phyloP scores from a whole-genome alignment of 2,888 invertebrate species.

The Lasius fuliginosus region DNA sequence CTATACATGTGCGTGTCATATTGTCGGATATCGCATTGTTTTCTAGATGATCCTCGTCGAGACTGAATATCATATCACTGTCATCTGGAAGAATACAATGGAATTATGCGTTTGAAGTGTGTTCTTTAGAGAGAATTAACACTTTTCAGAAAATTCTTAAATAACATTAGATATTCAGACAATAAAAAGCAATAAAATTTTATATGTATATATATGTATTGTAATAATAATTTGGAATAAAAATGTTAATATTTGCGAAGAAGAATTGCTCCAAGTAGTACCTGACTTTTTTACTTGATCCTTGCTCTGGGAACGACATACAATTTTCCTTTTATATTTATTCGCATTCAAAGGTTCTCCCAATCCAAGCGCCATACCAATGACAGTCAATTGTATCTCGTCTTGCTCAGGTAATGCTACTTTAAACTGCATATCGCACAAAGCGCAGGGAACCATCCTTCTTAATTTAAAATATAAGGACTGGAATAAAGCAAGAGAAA shows the following conservation, averaged over 20 bases:
- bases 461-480: slow-evolving; percentile 95
- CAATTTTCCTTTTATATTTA: slow-evolving; percentile 85
- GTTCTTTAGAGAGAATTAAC: slow-evolving; percentile 7
- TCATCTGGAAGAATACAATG: slow-evolving; percentile 86
- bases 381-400: slow-evolving; percentile 90
- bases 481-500: slow-evolving; percentile 78
- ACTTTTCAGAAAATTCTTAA: not conserved
- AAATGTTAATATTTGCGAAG: slow-evolving; percentile 7
- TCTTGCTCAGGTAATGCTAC: slow-evolving; percentile 96
- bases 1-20: slow-evolving; percentile 42
- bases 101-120: not conserved
- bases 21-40: slow-evolving; percentile 69
- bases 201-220: not conserved
- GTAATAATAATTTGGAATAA: slow-evolving; percentile 7
- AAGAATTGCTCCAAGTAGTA: slow-evolving; percentile 51
- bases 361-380: slow-evolving; percentile 93
- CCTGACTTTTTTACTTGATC: slow-evolving; percentile 79
- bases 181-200: slow-evolving; percentile 6
- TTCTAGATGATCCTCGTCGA: slow-evolving; percentile 92
- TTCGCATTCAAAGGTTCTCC: slow-evolving; percentile 88
- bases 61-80: slow-evolving; percentile 93
- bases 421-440: slow-evolving; percentile 93
- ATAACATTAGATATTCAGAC: not conserved
- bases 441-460: slow-evolving; percentile 94
- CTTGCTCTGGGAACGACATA: slow-evolving; percentile 67